Base-by-base conservation (phyloP, 2,888 invertebrate genomes). In the Psococerastis gibbosa region DNA sequence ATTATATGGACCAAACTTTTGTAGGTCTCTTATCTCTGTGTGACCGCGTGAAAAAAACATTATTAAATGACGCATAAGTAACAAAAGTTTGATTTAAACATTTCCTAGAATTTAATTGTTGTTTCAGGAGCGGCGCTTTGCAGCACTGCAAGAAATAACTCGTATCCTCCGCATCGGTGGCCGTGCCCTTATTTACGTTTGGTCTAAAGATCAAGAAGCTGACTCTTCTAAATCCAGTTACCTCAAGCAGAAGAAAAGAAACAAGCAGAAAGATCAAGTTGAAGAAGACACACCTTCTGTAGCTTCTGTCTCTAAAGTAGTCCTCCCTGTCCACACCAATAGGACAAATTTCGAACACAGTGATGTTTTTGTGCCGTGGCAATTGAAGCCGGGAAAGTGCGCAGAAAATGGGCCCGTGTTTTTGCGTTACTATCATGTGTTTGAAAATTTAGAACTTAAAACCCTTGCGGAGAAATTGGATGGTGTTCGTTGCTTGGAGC, bases 291-390 rank as follows among this genome's bases (percentile, higher is more conserved):
- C 44, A 32, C 42, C 47, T n/a, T 41, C 53, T 32, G 41, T 49
- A 6, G 50, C 50, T 23, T 50, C 55, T 22, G 15, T 23, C 1
- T 34, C 11, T 42, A 31, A 32, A 22, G 18, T 32, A 41, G 47
- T 8, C 15, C 61, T 89, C 13, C 84, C 87, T 0, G 69, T 98
- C 16, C 97, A 98, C 58, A 76, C 77, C 42, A 94, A 94, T 58
- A 70, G 92, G 45, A 92, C 88, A 0, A 75, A 84, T 54, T 99
- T 99, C 61, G 68, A 73, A 54, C 76, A 88, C 52, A 79, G 80
- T 51, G 97, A 99, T 61, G 62, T 97, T 47, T 66, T 98, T 23
- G 97, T 98, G 1, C 97, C 97, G 0, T 98, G 98, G 98, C 87
- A 85, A 56, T 62, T 80, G 32, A 78, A 75, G 52, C 57, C 56